Base-by-base conservation (phyloP, 2,113 vertebrate genomes). In the Abramis brama region DNA sequence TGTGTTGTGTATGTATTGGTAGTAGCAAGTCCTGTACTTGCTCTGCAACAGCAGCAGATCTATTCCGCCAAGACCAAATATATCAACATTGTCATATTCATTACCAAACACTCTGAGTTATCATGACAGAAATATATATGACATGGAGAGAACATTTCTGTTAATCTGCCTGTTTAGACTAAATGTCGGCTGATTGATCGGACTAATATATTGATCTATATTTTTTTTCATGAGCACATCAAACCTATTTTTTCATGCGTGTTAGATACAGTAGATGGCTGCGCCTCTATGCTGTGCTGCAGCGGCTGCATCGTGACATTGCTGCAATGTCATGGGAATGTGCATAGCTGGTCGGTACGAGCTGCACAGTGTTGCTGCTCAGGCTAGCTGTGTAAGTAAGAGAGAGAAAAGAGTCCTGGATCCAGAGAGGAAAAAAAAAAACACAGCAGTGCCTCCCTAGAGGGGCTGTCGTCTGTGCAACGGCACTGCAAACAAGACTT, bases 271-370 rank as follows among this genome's bases (percentile, higher is more conserved):
- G 25, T 71, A 23, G 10, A 68, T 59, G 47, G 33, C 21, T 83
- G 47, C 47, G 33, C 39, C 45, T 82, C 21, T 55, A 5, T 52
- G 12, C 21, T 59, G 12, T 10, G 62, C 80, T 36, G 64, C 81
- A 25, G 66, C 50, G 8, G 87, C 88, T 90, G 68, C 91, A 90
- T 57, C 30, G 86, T 80, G 91, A 88, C 92, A 92, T 92, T 88
- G 91, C 93, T 91, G 52, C 91, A 93, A 89, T 92, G 91, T 93
- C 92, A 92, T 33, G 88, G 87, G 92, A 89, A 90, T 85, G 89
- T 90, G 79, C 73, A 30, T 43, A n/a, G 62, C 60, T 52, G 60
- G 62, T 64, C 73, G 36, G 25, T 30, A 84, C 60, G 43, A 71
- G 52, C 55, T 43, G 47, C 25, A 62, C 17, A 57, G 70, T 57